phyloP scores from a whole-genome alignment of 2,113 vertebrate genomes.

The Cynopterus brachyotis region DNA sequence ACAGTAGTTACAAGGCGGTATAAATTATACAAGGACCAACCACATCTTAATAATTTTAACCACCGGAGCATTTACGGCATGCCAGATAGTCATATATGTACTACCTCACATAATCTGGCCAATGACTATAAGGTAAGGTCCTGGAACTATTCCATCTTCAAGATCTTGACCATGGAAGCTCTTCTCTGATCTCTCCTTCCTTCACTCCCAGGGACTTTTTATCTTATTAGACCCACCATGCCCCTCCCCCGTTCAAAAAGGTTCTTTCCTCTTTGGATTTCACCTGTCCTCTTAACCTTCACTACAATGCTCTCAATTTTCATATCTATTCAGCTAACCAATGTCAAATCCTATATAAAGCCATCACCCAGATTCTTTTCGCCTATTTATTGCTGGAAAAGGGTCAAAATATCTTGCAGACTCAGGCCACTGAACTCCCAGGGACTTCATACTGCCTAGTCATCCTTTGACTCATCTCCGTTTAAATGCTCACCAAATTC shows the following conservation, averaged over 20 bases:
- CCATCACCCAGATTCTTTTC: background rate
- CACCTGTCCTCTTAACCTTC: background rate
- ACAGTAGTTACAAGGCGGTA: background rate
- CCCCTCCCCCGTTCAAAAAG: background rate
- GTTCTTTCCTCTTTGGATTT: background rate
- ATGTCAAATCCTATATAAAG: background rate
- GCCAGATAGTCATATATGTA: background rate
- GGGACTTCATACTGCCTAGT: background rate
- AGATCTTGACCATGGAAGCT: background rate
- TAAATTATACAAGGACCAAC: background rate
- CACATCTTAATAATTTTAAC: background rate
- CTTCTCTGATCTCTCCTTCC: background rate
- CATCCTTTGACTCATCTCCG: background rate
- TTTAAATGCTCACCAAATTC: conserved; percentile 15
- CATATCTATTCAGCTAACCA: background rate
- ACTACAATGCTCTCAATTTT: background rate
- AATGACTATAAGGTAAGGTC: background rate
- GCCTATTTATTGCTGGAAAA: background rate
- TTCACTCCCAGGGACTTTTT: background rate
- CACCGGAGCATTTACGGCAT: background rate
- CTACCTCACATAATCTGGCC: background rate
- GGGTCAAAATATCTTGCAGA: background rate
- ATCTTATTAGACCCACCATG: background rate
- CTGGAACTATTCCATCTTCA: background rate
- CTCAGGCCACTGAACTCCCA: background rate